Evolutionary conservation across 2,888 invertebrate genomes (phyloP).

Genomic region (Tachystola acroxantha): DNA sequence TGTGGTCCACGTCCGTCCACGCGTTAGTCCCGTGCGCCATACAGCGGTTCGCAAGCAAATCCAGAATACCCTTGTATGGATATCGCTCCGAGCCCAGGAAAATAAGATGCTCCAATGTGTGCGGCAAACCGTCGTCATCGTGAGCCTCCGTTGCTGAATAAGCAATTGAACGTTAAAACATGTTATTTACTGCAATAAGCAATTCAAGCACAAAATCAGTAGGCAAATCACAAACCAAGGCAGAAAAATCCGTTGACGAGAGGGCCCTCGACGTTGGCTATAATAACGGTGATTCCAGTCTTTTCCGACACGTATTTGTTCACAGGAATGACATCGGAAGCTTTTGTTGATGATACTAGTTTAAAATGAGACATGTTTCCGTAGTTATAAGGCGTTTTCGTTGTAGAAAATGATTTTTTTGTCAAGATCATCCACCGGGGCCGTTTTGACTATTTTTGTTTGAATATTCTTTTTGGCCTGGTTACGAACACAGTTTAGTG

Average conservation of each 20-base stretch:
- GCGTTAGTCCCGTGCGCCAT: slow-evolving; percentile 96
- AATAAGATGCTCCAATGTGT: slow-evolving; percentile 94
- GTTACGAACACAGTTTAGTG: too few species aligned
- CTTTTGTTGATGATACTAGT: slow-evolving; percentile 80
- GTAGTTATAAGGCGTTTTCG: not conserved
- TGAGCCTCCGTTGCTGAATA: slow-evolving; percentile 90
- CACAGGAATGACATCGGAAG: slow-evolving; percentile 86
- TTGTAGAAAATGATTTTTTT: too few species aligned
- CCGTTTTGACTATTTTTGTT: too few species aligned
- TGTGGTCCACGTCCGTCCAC: slow-evolving; percentile 92
- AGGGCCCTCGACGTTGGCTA: slow-evolving; percentile 94
- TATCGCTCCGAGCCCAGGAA: slow-evolving; percentile 94
- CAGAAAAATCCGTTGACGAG: slow-evolving; percentile 92
- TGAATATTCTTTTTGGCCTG: too few species aligned
- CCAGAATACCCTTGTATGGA: slow-evolving; percentile 93
- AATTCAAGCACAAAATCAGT: not conserved
- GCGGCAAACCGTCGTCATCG: slow-evolving; percentile 95
- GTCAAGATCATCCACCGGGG: too few species aligned
- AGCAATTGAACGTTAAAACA: not conserved
- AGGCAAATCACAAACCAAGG: slow-evolving; percentile 79
- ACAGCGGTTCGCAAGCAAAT: slow-evolving; percentile 92
- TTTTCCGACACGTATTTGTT: slow-evolving; percentile 87
- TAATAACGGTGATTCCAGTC: slow-evolving; percentile 89
- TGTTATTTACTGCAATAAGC: not conserved
- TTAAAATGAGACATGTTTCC: slow-evolving; percentile 60